phyloP scores from a whole-genome alignment of 2,888 invertebrate species.

The Salticus scenicus region DNA sequence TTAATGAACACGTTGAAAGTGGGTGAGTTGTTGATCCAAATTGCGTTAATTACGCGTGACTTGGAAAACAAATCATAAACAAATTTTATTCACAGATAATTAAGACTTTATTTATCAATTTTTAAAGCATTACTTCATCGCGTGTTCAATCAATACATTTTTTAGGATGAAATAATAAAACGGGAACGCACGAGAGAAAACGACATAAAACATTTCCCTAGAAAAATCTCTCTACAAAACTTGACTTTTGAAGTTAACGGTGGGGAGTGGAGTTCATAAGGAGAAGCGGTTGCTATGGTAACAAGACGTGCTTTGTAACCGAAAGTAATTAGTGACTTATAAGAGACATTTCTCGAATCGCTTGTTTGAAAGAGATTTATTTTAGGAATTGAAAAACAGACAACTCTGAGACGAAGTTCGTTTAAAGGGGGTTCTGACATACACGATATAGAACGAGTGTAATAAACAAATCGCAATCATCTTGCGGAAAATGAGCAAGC shows the following conservation, averaged over 20 bases:
- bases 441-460: background rate
- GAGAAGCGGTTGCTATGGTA: background rate
- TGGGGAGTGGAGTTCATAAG: background rate
- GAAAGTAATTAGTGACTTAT: slow-evolving; percentile 30
- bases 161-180: background rate
- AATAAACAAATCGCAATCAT: background rate
- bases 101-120: background rate
- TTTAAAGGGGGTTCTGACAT: background rate
- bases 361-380: slow-evolving; percentile 17
- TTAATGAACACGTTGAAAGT: background rate
- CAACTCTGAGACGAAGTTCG: background rate
- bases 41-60: background rate
- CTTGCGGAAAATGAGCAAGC: background rate
- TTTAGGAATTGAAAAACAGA: slow-evolving; percentile 26
- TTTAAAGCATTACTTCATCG: background rate
- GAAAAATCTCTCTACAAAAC: background rate
- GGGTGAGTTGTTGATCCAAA: background rate
- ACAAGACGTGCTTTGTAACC: slow-evolving; percentile 13
- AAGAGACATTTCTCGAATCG: slow-evolving; percentile 23
- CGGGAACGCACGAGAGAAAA: background rate
- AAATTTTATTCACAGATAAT: slow-evolving; percentile 4
- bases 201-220: background rate
- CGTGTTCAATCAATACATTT: background rate
- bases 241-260: slow-evolving; percentile 8
- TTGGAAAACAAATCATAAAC: background rate